Conservation (phyloP, 1,140 invertebrate genomes). For the Trichonephila inaurata region DNA sequence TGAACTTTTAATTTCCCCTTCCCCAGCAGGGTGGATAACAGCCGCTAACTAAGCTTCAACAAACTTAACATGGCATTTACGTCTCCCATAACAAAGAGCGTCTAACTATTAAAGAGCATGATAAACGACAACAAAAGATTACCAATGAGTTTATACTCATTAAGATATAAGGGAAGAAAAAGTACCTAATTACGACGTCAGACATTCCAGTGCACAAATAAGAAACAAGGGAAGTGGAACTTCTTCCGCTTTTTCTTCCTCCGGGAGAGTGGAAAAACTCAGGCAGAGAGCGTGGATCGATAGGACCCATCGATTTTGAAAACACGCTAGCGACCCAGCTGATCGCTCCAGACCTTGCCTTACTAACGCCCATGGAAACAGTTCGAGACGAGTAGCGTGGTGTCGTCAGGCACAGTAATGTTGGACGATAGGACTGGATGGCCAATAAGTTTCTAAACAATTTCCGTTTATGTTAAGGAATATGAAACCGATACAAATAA, state of each 20-base stretch:
- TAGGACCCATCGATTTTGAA: not conserved
- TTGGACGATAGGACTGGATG: no score
- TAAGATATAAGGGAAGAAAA: not conserved
- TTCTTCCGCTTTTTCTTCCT: constrained; percentile 1
- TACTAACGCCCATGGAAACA: not conserved
- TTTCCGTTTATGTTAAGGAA: no score
- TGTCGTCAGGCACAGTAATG: not conserved
- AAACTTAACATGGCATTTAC: no score
- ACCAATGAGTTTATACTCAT: constrained; percentile 18
- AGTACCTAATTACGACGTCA: constrained; percentile 14
- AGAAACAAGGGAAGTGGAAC: constrained; percentile 4
- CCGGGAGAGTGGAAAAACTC: not conserved
- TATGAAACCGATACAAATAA: no score
- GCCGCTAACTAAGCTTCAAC: no score
- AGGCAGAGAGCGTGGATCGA: not conserved
- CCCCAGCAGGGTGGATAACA: no score
- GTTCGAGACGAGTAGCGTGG: not conserved
- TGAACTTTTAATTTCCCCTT: no score
- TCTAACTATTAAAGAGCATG: no score
- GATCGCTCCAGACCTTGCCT: not conserved
- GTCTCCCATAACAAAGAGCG: no score
- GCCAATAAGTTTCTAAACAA: no score
- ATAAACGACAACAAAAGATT: not conserved
- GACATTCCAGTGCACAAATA: constrained; percentile 7
- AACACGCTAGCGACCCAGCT: not conserved